Evolutionary conservation across 2,113 vertebrate species (phyloP).

Genomic region (Sisor rabdophorus): DNA sequence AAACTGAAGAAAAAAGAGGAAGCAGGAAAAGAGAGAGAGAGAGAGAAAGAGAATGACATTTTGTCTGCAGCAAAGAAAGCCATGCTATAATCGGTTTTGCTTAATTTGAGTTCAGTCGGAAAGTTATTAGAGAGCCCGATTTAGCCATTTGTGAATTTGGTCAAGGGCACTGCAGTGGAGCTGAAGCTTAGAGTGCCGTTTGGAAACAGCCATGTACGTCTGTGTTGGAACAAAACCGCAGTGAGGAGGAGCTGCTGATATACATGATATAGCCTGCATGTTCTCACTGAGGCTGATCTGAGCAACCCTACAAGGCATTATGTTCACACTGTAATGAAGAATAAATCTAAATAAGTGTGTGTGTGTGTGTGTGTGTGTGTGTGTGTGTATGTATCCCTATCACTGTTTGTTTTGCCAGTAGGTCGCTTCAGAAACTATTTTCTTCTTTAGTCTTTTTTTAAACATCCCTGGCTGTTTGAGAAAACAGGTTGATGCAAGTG

Average conservation of each 20-base stretch:
- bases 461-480: conserved; percentile 7
- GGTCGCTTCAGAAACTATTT: too few relatives aligned
- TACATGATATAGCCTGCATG: neutral
- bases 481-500: too few relatives aligned
- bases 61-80: conserved; percentile 69
- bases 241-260: conserved; percentile 17
- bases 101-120: conserved; percentile 76
- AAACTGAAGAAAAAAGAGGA: conserved; percentile 17
- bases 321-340: conserved; percentile 22
- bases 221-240: conserved; percentile 19
- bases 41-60: conserved; percentile 64
- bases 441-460: neutral
- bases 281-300: conserved; percentile 17
- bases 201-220: conserved; percentile 18
- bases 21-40: conserved; percentile 37
- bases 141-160: conserved; percentile 71
- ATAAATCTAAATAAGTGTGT: neutral
- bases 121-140: conserved; percentile 74
- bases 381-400: conserved; percentile 42
- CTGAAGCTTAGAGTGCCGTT: conserved; percentile 28
- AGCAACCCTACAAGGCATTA: conserved; percentile 12
- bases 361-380: conserved; percentile 21
- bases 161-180: conserved; percentile 67
- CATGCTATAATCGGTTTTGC: conserved; percentile 72
- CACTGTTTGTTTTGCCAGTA: conserved; percentile 23